phyloP scores from a whole-genome alignment of 2,888 invertebrate genomes.

The Trachelus tabidus region DNA sequence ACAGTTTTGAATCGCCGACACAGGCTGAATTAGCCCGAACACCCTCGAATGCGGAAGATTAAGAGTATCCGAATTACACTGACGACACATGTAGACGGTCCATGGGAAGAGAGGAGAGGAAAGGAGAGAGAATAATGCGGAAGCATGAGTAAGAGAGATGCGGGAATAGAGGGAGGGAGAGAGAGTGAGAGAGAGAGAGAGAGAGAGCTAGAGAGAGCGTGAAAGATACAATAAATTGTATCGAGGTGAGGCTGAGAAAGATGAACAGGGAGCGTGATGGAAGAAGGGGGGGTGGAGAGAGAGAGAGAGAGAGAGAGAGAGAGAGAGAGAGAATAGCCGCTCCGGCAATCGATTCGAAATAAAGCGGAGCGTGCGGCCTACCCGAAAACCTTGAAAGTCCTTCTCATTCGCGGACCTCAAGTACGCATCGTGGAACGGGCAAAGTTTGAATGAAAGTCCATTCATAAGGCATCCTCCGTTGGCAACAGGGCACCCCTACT shows the following conservation, averaged over 20 bases:
- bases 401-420: neutral
- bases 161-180: too few species aligned
- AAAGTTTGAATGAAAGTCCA: constrained; percentile 33
- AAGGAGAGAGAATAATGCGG: neutral
- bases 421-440: neutral
- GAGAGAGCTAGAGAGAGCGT: too few species aligned
- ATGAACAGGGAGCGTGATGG: too few species aligned
- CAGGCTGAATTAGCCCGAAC: constrained; percentile 44
- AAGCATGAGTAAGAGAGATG: too few species aligned
- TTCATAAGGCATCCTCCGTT: constrained; percentile 24
- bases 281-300: too few species aligned
- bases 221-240: too few species aligned
- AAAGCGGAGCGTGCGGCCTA: constrained; percentile 27
- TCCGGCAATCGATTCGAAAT: constrained; percentile 43
- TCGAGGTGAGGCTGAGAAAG: too few species aligned
- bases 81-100: neutral
- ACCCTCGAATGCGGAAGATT: constrained; percentile 25
- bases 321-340: neutral
- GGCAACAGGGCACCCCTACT: neutral
- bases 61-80: neutral
- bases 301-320: too few species aligned
- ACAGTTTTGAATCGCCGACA: constrained; percentile 18
- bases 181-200: too few species aligned
- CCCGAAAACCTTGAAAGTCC: constrained; percentile 16
- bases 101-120: neutral